Evolutionary conservation across 2,888 invertebrate species (phyloP).

Genomic region (Platycheirus albimanus): DNA sequence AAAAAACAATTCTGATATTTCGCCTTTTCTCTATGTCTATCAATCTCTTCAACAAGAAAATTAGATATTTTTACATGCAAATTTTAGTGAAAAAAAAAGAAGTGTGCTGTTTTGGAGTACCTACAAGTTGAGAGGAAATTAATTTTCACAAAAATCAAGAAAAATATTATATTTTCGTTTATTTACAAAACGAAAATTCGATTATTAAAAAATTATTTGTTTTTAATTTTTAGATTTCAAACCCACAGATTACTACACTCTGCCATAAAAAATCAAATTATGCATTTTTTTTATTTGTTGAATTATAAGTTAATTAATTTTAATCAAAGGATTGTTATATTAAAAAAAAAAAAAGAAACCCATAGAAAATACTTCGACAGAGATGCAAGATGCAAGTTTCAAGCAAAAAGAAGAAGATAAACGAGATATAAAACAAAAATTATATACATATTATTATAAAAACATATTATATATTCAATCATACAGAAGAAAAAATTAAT

Average conservation of each 20-base stretch:
- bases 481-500: slow-evolving; percentile 25
- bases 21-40: slow-evolving; percentile 21
- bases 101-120: slow-evolving; percentile 3
- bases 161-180: slow-evolving; percentile 29
- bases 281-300: slow-evolving; percentile 56
- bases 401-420: not conserved
- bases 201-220: too few species aligned
- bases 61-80: slow-evolving; percentile 20
- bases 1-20: slow-evolving; percentile 34
- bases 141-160: not conserved
- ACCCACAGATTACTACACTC: slow-evolving; percentile 33
- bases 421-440: slow-evolving; percentile 13
- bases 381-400: slow-evolving; percentile 9
- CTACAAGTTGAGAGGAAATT: too few species aligned
- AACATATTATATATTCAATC: slow-evolving; percentile 47
- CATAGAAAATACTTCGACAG: slow-evolving; percentile 2
- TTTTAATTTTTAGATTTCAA: slow-evolving; percentile 5
- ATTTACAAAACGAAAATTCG: slow-evolving; percentile 49
- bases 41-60: slow-evolving; percentile 13
- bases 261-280: slow-evolving; percentile 51
- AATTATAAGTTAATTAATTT: slow-evolving; percentile 23
- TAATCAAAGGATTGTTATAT: slow-evolving; percentile 25
- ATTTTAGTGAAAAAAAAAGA: slow-evolving; percentile 23
- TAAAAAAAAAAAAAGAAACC: not conserved
- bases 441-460: slow-evolving; percentile 48